A percentile compares a stretch with the other conserved stretches of the same genome.
phyloP scores from a whole-genome alignment of 2,113 vertebrate genomes.

The Pseudolaguvia tuberculata region DNA sequence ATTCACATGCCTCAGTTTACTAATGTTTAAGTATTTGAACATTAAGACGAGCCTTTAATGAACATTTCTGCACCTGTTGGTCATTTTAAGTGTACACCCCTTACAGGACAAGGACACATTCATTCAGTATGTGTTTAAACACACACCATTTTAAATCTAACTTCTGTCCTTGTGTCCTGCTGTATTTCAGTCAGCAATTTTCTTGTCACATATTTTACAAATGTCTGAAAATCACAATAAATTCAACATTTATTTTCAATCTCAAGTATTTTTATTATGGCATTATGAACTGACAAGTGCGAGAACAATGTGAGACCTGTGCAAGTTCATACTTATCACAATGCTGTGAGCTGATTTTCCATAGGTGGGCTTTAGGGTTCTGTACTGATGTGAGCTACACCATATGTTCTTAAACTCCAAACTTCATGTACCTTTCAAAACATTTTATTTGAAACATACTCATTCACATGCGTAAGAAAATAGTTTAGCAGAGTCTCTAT shows the following conservation, averaged over 20 bases:
- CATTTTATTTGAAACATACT: slow-evolving; percentile 51
- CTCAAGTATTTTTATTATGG: slow-evolving; percentile 14
- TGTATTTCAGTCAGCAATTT: slow-evolving; percentile 43
- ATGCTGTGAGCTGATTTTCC: not conserved
- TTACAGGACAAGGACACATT: not conserved
- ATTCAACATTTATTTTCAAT: slow-evolving; percentile 54
- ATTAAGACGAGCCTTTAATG: slow-evolving; percentile 48
- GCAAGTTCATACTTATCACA: not conserved
- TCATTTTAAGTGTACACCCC: slow-evolving; percentile 28
- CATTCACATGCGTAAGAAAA: slow-evolving; percentile 53
- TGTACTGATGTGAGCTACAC: not conserved
- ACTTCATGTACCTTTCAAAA: slow-evolving; percentile 36
- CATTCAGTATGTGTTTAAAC: slow-evolving; percentile 32
- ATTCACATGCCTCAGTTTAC: slow-evolving; percentile 29
- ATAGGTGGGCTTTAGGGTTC: not conserved
- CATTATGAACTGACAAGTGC: not conserved
- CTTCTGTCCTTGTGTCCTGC: slow-evolving; percentile 25
- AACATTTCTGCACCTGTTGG: slow-evolving; percentile 47
- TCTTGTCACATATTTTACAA: slow-evolving; percentile 46
- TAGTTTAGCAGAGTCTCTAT: slow-evolving; percentile 45
- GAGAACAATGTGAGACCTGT: too few species aligned
- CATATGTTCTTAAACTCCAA: not conserved
- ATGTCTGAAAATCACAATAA: slow-evolving; percentile 56
- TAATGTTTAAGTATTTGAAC: slow-evolving; percentile 62
- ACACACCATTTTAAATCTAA: slow-evolving; percentile 25